Percentiles rank a stretch among this genome's conserved stretches.
These are phyloP conservation scores for Ochotona princeps DNA, from an alignment of 2,113 vertebrate genomes.

Conservation along the genomic window DNA sequence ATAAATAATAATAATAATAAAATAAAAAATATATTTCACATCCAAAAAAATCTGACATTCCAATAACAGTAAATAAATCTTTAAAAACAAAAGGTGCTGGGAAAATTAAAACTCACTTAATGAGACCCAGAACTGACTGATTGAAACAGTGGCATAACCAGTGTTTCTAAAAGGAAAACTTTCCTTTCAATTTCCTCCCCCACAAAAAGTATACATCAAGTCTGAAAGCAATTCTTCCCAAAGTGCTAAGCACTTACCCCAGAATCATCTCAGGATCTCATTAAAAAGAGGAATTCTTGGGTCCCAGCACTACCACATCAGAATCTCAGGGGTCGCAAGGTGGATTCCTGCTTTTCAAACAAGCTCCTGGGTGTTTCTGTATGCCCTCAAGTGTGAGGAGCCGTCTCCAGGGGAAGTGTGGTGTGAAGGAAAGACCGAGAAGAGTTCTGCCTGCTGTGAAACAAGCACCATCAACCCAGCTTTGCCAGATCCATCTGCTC, in stretches of 20 bases:
- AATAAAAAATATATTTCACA: too few relatives aligned
- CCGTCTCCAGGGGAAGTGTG: not conserved
- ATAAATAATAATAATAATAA: too few relatives aligned
- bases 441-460: not conserved
- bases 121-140: conserved; percentile 6
- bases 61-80: too few relatives aligned
- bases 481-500: not conserved
- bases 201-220: not conserved
- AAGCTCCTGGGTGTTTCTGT: not conserved
- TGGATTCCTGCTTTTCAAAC: not conserved
- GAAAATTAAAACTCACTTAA: not conserved
- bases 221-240: conserved; percentile 48
- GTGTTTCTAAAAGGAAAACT: conserved; percentile 3
- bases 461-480: rapidly evolving
- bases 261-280: not conserved
- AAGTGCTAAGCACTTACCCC: not conserved
- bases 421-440: not conserved
- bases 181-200: not conserved
- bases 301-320: not conserved
- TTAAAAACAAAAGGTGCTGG: too few relatives aligned
- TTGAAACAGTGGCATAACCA: not conserved
- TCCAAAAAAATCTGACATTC: too few relatives aligned
- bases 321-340: not conserved
- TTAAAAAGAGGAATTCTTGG: conserved; percentile 31
- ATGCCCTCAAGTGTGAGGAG: not conserved